phyloP scores from a whole-genome alignment of 2,113 vertebrate species.

The Chaetura pelagica region DNA sequence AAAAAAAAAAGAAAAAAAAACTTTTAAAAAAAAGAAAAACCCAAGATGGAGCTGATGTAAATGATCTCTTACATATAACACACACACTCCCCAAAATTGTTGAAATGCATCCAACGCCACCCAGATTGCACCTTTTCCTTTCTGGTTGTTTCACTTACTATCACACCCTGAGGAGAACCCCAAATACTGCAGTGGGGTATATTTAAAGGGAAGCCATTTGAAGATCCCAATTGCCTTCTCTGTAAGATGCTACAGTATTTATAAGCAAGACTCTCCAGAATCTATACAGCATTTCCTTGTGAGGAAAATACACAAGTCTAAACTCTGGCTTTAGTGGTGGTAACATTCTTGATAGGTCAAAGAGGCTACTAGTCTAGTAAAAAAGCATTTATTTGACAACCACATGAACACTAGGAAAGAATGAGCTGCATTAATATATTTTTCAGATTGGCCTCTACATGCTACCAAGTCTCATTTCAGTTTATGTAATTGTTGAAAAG shows the following conservation, averaged over 20 bases:
- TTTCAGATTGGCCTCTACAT: neutral
- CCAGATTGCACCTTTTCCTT: neutral
- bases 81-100: neutral
- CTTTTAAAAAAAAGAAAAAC: neutral
- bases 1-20: too few species aligned
- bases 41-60: constrained; percentile 1
- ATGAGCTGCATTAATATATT: neutral
- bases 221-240: neutral
- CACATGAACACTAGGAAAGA: neutral
- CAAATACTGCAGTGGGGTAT: neutral
- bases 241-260: neutral
- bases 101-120: neutral
- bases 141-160: neutral
- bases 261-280: neutral
- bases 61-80: neutral
- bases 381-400: neutral
- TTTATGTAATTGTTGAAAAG: neutral
- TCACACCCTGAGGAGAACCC: neutral
- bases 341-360: neutral
- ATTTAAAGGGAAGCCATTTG: neutral
- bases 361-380: neutral
- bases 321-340: neutral
- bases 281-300: neutral
- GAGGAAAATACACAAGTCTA: neutral
- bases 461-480: neutral